phyloP scores from a whole-genome alignment of 37 sponge, comb jelly and placozoan species.

The Crambe crambe region DNA sequence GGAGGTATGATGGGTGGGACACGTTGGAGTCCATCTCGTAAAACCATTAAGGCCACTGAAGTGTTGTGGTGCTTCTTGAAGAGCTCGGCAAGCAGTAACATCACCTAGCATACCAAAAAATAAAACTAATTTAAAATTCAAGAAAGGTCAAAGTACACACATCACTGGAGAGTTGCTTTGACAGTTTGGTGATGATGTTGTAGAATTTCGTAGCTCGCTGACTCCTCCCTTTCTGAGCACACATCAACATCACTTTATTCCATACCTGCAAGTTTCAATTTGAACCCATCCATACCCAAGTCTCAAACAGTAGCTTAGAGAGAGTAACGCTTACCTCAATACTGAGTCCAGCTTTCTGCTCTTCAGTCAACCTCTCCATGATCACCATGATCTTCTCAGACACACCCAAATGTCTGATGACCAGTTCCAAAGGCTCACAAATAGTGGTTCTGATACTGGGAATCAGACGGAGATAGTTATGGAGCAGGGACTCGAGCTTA shows the following conservation, averaged over 20 bases:
- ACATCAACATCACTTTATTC: slow-evolving; percentile 6
- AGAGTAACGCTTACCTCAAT: slow-evolving; percentile 9
- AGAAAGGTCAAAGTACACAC: too few relatives aligned
- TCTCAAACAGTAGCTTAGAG: not conserved
- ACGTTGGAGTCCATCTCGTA: not conserved
- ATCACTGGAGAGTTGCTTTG: slow-evolving; percentile 12
- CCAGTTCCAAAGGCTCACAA: not conserved
- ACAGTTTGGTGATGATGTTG: not conserved
- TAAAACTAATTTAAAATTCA: too few relatives aligned
- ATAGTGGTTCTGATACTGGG: not conserved
- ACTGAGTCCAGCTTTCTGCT: slow-evolving; percentile 4
- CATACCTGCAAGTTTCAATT: slow-evolving; percentile 17
- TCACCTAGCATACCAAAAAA: slow-evolving; percentile 7
- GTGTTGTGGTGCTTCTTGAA: not conserved
- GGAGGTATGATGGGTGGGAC: not conserved
- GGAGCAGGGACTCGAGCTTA: not conserved
- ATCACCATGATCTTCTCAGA: slow-evolving; percentile 4
- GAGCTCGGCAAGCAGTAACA: not conserved
- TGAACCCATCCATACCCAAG: not conserved
- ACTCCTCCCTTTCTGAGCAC: slow-evolving; percentile 1
- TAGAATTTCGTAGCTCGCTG: slow-evolving; percentile 21
- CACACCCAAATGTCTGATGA: not conserved
- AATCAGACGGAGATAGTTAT: not conserved
- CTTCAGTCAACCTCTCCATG: slow-evolving; percentile 14
- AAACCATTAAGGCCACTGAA: slow-evolving; percentile 1